Evolutionary conservation across 2,113 vertebrate genomes (phyloP).

Genomic region (Choloepus hoffmanni): DNA sequence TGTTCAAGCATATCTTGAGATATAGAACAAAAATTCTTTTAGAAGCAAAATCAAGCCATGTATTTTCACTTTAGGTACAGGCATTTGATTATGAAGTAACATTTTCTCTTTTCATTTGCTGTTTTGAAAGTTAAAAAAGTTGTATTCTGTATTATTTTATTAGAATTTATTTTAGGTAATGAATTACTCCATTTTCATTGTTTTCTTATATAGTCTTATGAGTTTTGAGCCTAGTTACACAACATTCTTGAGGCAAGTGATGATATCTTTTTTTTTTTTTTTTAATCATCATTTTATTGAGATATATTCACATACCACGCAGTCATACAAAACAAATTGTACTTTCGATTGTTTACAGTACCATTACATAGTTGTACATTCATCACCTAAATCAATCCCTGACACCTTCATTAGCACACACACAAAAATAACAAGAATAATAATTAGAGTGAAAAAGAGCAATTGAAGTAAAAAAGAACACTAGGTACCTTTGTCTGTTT

Average conservation of each 20-base stretch:
- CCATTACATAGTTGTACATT: too few relatives aligned
- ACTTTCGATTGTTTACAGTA: too few relatives aligned
- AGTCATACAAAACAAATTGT: too few relatives aligned
- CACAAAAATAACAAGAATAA: too few relatives aligned
- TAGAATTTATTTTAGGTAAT: background rate
- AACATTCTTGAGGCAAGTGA: background rate
- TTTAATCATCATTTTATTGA: too few relatives aligned
- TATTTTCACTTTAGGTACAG: background rate
- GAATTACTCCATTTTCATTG: background rate
- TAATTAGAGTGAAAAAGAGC: too few relatives aligned
- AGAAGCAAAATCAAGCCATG: background rate
- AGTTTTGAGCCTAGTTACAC: background rate
- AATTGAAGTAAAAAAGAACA: too few relatives aligned
- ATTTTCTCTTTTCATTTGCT: background rate
- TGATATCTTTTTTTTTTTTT: background rate
- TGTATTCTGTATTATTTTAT: background rate
- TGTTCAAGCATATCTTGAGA: too few relatives aligned
- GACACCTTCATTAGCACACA: too few relatives aligned
- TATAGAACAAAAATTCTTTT: background rate
- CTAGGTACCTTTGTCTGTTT: too few relatives aligned
- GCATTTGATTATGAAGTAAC: background rate
- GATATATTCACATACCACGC: too few relatives aligned
- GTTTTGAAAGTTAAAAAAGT: background rate
- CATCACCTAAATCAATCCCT: too few relatives aligned
- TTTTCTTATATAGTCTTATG: background rate